phyloP scores from a whole-genome alignment of 92 coral and sea anemone species.

The Porites cylindrica region DNA sequence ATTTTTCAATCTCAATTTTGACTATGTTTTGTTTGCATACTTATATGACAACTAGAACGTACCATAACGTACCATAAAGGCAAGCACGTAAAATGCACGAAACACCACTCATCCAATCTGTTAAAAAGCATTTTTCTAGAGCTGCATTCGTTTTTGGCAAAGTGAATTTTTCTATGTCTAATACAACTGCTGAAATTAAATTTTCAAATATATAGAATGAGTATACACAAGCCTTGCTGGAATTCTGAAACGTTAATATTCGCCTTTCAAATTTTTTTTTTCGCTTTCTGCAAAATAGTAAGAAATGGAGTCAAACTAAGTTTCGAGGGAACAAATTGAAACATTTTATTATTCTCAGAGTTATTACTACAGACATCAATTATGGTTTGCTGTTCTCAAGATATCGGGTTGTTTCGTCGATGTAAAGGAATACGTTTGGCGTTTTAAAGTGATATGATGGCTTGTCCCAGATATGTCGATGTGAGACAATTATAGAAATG shows the following conservation, averaged over 20 bases:
- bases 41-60: too few species aligned
- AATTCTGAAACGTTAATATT: slow-evolving; percentile 8
- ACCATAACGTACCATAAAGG: not conserved
- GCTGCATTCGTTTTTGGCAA: not conserved
- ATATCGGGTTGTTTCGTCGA: slow-evolving; percentile 1
- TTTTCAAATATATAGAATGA: not conserved
- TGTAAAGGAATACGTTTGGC: not conserved
- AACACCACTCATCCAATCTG: not conserved
- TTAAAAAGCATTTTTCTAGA: not conserved
- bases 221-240: slow-evolving; percentile 6
- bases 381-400: slow-evolving; percentile 17
- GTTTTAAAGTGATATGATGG: not conserved
- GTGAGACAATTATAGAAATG: not conserved
- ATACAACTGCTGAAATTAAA: not conserved
- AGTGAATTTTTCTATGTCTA: not conserved
- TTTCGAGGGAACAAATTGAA: slow-evolving; percentile 28
- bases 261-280: not conserved
- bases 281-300: not conserved
- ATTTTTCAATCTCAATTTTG: slow-evolving; percentile 21
- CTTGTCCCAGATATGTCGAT: not conserved
- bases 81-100: not conserved
- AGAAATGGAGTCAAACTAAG: slow-evolving; percentile 10
- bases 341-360: slow-evolving; percentile 26
- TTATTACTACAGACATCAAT: slow-evolving; percentile 25
- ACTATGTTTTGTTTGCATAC: slow-evolving; percentile 17